Evolutionary conservation across 23 tunicate genomes (phyloP).

Genomic region (Phallusia fumigata): DNA sequence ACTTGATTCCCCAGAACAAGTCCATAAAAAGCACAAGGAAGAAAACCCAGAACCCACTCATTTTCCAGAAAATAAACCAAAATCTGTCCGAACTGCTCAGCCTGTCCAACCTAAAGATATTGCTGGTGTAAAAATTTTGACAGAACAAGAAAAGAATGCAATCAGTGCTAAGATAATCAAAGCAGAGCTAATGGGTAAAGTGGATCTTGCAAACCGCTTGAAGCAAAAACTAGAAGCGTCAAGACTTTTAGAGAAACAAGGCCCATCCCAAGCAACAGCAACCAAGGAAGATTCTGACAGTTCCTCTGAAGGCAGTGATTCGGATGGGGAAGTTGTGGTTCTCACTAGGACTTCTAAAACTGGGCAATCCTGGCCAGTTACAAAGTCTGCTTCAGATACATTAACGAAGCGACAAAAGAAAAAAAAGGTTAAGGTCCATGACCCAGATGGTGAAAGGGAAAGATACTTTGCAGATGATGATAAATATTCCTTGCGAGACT

Average conservation of each 20-base stretch:
- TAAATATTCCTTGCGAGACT: slow-evolving; percentile 59
- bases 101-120: background rate
- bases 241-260: slow-evolving; percentile 28
- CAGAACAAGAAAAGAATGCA: slow-evolving; percentile 79
- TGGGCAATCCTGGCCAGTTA: slow-evolving; percentile 88
- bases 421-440: slow-evolving; percentile 62
- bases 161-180: slow-evolving; percentile 84
- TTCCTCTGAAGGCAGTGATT: slow-evolving; percentile 9
- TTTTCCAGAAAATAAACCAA: too few relatives aligned
- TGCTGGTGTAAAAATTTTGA: slow-evolving; percentile 27
- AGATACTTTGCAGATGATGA: slow-evolving; percentile 93
- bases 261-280: background rate
- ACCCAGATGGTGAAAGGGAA: slow-evolving; percentile 75
- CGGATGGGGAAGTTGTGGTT: slow-evolving; percentile 59
- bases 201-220: slow-evolving; percentile 44
- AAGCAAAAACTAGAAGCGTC: slow-evolving; percentile 64
- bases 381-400: slow-evolving; percentile 19
- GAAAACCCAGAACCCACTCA: background rate
- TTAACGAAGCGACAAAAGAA: slow-evolving; percentile 27
- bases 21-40: background rate
- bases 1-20: background rate
- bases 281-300: background rate
- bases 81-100: background rate
- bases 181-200: slow-evolving; percentile 81
- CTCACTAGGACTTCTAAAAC: slow-evolving; percentile 66